These are phyloP conservation scores for Ylistrum balloti DNA, from an alignment of 1,140 invertebrate species.

Conservation along the genomic window DNA sequence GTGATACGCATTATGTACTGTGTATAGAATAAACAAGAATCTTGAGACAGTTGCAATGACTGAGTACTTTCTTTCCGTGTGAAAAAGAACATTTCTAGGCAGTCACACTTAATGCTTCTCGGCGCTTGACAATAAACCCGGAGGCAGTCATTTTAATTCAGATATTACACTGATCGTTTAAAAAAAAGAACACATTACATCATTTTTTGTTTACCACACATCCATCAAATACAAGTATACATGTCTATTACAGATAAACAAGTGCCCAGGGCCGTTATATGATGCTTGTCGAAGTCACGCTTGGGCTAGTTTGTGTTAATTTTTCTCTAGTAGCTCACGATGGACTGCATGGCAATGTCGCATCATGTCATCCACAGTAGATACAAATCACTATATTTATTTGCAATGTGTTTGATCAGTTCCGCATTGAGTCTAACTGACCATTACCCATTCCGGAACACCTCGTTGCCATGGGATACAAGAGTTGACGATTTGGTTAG, in stretches of 20 bases:
- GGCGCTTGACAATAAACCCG: too few species aligned
- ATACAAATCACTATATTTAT: background rate
- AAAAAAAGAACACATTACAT: too few species aligned
- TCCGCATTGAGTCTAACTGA: background rate
- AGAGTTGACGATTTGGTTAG: slow-evolving; percentile 76
- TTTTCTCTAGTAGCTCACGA: background rate
- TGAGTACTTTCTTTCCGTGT: too few species aligned
- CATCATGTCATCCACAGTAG: too few species aligned
- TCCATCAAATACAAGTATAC: background rate
- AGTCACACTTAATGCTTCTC: too few species aligned
- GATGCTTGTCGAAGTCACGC: background rate
- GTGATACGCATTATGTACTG: too few species aligned
- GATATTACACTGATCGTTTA: too few species aligned
- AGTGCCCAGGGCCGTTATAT: slow-evolving; percentile 8
- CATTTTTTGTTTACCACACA: background rate
- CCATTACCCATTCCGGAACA: slow-evolving; percentile 70
- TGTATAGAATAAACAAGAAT: too few species aligned
- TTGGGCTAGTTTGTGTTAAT: background rate
- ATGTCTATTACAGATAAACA: background rate
- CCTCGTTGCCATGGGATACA: slow-evolving; percentile 70
- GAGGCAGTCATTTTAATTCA: too few species aligned
- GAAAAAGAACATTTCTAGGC: too few species aligned
- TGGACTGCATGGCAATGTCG: background rate
- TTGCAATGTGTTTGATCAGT: background rate
- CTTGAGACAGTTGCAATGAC: too few species aligned